Evolutionary conservation across 2,113 vertebrate genomes (phyloP).

Genomic region (Mus spicilegus): DNA sequence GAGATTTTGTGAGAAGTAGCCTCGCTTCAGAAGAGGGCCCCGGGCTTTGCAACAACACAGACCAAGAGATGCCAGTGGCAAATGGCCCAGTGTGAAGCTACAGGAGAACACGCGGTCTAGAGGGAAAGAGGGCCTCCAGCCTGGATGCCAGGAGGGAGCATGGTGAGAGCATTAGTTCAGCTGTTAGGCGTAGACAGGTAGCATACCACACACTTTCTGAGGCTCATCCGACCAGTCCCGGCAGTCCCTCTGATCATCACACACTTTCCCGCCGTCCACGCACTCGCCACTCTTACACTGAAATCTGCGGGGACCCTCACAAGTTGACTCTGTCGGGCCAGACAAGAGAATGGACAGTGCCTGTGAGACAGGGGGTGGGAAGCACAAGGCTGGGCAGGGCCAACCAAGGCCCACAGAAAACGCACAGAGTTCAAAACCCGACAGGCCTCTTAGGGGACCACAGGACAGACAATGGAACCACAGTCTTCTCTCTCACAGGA

Average conservation of each 20-base stretch:
- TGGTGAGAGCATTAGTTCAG: slow-evolving; percentile 64
- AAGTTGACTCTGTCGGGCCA: slow-evolving; percentile 92
- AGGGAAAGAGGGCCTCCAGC: slow-evolving; percentile 40
- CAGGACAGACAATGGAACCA: neutral
- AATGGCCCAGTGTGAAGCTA: neutral
- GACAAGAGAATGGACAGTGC: slow-evolving; percentile 82
- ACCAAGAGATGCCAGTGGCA: neutral
- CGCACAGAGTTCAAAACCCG: neutral
- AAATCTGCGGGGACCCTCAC: slow-evolving; percentile 94
- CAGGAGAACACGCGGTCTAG: neutral
- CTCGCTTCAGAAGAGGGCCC: neutral
- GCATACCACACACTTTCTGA: slow-evolving; percentile 96
- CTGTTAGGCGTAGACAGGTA: slow-evolving; percentile 40
- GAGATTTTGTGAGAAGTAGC: slow-evolving; percentile 52
- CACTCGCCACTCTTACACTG: slow-evolving; percentile 98
- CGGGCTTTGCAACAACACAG: neutral
- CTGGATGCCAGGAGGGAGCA: neutral
- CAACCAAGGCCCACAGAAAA: neutral
- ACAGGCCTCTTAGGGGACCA: neutral
- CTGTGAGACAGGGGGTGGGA: slow-evolving; percentile 42
- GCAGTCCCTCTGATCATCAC: slow-evolving; percentile 96
- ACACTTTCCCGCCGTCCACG: slow-evolving; percentile 96
- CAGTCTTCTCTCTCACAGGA: neutral
- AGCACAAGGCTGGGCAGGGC: neutral
- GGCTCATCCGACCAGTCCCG: slow-evolving; percentile 98